Evolutionary conservation across 2,113 vertebrate species (phyloP).

Genomic region (Corythoichthys intestinalis): DNA sequence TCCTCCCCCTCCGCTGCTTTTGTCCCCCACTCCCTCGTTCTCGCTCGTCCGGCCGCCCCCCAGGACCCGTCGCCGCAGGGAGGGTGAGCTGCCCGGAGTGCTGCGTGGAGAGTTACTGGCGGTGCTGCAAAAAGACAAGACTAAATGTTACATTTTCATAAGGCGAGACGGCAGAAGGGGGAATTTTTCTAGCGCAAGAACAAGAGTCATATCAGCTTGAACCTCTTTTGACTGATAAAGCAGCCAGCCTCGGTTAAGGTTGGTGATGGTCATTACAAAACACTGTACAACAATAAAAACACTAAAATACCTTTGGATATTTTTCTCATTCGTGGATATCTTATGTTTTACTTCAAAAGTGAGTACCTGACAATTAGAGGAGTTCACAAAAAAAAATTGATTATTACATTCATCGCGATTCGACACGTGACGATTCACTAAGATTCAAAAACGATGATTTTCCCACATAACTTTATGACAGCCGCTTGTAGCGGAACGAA

Average conservation of each 20-base stretch:
- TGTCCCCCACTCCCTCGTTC: slow-evolving; percentile 68
- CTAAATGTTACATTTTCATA: slow-evolving; percentile 3
- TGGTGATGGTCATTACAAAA: neutral
- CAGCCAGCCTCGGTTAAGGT: neutral
- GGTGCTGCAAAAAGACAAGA: slow-evolving; percentile 65
- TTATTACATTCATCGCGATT: no score
- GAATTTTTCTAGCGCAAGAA: slow-evolving; percentile 15
- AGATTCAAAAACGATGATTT: no score
- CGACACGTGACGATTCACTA: no score
- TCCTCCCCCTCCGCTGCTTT: slow-evolving; percentile 54
- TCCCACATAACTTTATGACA: no score
- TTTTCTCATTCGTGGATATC: neutral
- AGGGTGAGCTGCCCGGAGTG: slow-evolving; percentile 85
- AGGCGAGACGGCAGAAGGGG: slow-evolving; percentile 3
- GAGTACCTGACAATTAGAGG: no score
- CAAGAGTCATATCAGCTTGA: slow-evolving; percentile 10
- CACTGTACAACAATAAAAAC: no score
- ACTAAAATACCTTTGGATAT: neutral
- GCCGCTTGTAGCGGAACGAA: no score
- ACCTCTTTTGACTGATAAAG: slow-evolving; percentile 4
- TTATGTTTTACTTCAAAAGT: neutral
- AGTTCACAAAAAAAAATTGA: no score
- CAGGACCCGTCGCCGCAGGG: slow-evolving; percentile 79
- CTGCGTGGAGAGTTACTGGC: slow-evolving; percentile 86
- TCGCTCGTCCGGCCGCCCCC: slow-evolving; percentile 72